A percentile compares a stretch with the other conserved stretches of the same genome.
These are phyloP conservation scores for Polypedilum pembai DNA, from an alignment of 1,140 invertebrate genomes.

Conservation along the genomic window DNA sequence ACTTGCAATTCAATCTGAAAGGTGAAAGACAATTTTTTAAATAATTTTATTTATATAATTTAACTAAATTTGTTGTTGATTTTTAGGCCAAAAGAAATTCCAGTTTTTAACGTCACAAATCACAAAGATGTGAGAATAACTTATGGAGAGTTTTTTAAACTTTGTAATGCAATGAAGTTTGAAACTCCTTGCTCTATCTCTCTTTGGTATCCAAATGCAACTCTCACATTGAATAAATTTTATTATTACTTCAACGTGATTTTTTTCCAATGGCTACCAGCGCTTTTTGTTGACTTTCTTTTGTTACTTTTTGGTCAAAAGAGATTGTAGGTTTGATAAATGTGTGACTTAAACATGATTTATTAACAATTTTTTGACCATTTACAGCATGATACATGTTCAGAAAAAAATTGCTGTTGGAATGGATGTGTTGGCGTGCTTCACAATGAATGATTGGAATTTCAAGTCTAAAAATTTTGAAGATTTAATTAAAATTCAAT, in stretches of 20 bases:
- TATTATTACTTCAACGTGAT: slow-evolving; percentile 67
- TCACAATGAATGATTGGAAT: slow-evolving; percentile 82
- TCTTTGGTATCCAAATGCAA: slow-evolving; percentile 60
- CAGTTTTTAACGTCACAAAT: neutral
- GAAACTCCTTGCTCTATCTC: neutral
- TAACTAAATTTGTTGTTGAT: too few relatives aligned
- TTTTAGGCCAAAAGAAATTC: slow-evolving; percentile 20
- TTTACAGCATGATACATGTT: slow-evolving; percentile 66
- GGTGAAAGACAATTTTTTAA: slow-evolving; percentile 30
- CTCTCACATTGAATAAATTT: slow-evolving; percentile 63
- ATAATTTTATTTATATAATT: too few relatives aligned
- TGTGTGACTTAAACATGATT: neutral
- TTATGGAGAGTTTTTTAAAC: neutral
- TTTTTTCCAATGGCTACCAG: slow-evolving; percentile 78
- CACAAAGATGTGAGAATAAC: neutral
- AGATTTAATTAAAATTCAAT: slow-evolving; percentile 55
- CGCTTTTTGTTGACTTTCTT: slow-evolving; percentile 78
- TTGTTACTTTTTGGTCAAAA: slow-evolving; percentile 72
- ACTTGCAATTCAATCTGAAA: slow-evolving; percentile 37
- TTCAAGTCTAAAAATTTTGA: slow-evolving; percentile 67
- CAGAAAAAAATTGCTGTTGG: slow-evolving; percentile 65
- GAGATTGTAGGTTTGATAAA: slow-evolving; percentile 60
- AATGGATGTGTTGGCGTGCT: slow-evolving; percentile 75
- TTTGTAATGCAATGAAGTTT: neutral
- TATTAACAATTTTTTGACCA: slow-evolving; percentile 21